Conservation (phyloP, 1,140 invertebrate species). For the Ruditapes philippinarum region DNA sequence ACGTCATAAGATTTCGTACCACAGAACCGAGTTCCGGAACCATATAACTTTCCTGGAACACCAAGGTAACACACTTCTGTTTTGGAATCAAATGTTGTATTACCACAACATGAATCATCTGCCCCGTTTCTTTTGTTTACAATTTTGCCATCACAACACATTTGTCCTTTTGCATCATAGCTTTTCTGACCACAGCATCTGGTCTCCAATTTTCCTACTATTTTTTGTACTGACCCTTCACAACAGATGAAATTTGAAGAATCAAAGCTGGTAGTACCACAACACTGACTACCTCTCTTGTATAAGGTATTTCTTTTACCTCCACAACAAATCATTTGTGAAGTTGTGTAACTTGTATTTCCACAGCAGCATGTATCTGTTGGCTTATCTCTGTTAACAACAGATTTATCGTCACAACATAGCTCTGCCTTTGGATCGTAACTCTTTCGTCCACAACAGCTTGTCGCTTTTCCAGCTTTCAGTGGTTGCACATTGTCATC, state of each 20-base stretch:
- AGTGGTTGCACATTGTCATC: constrained; percentile 55
- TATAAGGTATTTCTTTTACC: constrained; percentile 47
- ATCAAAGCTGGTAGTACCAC: constrained; percentile 58
- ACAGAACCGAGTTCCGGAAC: constrained; percentile 51
- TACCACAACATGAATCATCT: constrained; percentile 56
- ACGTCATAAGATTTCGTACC: constrained; percentile 45
- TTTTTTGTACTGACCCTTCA: constrained; percentile 48
- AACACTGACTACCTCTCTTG: constrained; percentile 60
- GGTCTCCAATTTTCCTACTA: constrained; percentile 43
- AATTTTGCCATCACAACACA: constrained; percentile 45
- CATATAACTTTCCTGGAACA: constrained; percentile 41
- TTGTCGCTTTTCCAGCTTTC: constrained; percentile 12
- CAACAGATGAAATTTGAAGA: constrained; percentile 60
- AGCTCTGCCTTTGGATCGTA: constrained; percentile 53
- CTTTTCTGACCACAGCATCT: constrained; percentile 52
- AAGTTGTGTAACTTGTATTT: constrained; percentile 52
- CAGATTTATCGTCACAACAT: constrained; percentile 56
- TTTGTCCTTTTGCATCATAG: constrained; percentile 27
- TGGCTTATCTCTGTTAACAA: constrained; percentile 46
- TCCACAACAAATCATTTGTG: constrained; percentile 53
- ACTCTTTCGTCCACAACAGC: constrained; percentile 57
- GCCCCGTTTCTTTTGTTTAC: constrained; percentile 30
- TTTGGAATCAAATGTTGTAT: constrained; percentile 58
- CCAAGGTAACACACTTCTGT: constrained; percentile 61
- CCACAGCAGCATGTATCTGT: constrained; percentile 63